Evolutionary conservation across 2,113 vertebrate species (phyloP), one percentile per base, ranked within the genome.

Genomic region (Hylia prasina): DNA sequence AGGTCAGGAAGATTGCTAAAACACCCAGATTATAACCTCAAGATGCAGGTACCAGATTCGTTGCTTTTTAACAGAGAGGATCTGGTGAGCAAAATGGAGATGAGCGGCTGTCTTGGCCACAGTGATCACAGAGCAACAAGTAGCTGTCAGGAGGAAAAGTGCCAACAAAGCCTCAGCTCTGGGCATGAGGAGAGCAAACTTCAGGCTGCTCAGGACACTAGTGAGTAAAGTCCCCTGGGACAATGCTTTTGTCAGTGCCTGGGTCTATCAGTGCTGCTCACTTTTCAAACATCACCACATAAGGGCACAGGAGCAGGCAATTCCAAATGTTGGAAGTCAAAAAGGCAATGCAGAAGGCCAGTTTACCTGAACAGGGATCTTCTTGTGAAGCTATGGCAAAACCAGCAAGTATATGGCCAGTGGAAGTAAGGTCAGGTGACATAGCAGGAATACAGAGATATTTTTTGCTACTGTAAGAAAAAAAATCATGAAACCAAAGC

Each of bases 91-190:
- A 22, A 45, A 33, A 11, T 17, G 42, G 22, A 51, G 54, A 37
- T 15, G 28, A 17, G 22, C 0, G 0, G 18, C 12, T 0, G 0
- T 45, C 45, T 25, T 9, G 53, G 45, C 18, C 54, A 18, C 37
- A 27, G 9, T 18, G 27, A 33, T 50, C 37, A 60, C 1, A 1
- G 12, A 53, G 6, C 11, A 60, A 37, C 0, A 1, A 37, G 23
- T 15, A 53, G 51, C 21, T 50, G 27, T 39, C 53, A 69, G 63
- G 21, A 37, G 31, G 21, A 42, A 42, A 76, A 58, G 45, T 23
- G 27, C 22, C 53, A 60, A 63, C 27, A 51, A 27, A 60, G 25
- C 64, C 37, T 60, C 54, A 45, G 6, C 37, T 45, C 54, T 39
- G 54, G 27, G 18, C 10, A 20, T 23, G 72, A 39, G 17, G 25